Base-by-base conservation (phyloP, 2,888 invertebrate genomes). In the Norana najaformis region DNA sequence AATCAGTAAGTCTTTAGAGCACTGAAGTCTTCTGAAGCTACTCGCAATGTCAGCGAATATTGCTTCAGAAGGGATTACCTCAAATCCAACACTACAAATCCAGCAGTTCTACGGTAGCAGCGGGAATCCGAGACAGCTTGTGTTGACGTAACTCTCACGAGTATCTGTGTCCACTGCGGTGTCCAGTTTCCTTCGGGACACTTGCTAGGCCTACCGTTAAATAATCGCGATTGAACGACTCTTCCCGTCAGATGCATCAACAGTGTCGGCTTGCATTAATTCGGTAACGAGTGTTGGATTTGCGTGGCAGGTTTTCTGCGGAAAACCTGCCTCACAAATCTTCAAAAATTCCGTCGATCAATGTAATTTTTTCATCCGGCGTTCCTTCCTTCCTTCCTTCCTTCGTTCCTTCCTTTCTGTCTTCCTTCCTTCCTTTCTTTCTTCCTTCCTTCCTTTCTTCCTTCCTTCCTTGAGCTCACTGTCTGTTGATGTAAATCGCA, bases 41-140 rank as follows among this genome's bases (percentile, higher is more conserved):
- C 69, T 69, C 69, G 69, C 69, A n/a, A n/a, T 69, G 69, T 69
- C 69, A n/a, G n/a, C 69, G 69, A 69, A 69, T 69, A 69, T 69
- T 69, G 69, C 69, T n/a, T 30, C 69, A 69, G 30, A n/a, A n/a
- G n/a, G 69, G 69, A 69, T 69, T 69, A 69, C 69, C 69, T 69
- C 69, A 69, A 53, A 69, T 69, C 69, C 69, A 69, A 69, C 69
- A n/a, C 30, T n/a, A n/a, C 69, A 16, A 11, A n/a, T n/a, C n/a
- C 69, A n/a, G 69, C 30, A 69, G 69, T n/a, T n/a, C 69, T 8
- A 1, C 69, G 69, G n/a, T 0, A n/a, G 69, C 69, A 0, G 30
- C 69, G 30, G 69, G n/a, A 69, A 69, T 69, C 69, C 69, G 69
- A 69, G 69, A 30, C n/a, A n/a, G 6, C 69, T n/a, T 69, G 69